Percentiles rank a stretch among this genome's conserved stretches.
Conservation (phyloP, 2,888 invertebrate species). For the Sinhomidia bicolor region DNA sequence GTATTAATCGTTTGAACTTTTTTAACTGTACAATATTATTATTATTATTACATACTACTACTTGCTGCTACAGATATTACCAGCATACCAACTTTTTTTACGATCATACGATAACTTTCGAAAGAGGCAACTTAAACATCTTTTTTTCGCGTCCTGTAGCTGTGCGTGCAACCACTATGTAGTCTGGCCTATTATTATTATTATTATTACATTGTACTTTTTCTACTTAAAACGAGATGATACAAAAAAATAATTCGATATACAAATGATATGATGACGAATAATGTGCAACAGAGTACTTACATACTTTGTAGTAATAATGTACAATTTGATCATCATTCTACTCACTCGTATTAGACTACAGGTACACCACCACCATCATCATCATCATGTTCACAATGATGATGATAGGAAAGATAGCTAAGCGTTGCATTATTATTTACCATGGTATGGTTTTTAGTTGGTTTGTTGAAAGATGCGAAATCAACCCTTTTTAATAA, state of each 20-base stretch:
- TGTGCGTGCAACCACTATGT: background rate
- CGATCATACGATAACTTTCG: background rate
- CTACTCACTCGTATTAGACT: too few species aligned
- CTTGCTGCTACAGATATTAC: too few species aligned
- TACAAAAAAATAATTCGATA: constrained; percentile 9
- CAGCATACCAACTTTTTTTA: too few species aligned
- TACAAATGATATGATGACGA: background rate
- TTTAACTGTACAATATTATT: background rate
- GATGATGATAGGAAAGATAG: background rate
- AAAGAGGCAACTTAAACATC: background rate
- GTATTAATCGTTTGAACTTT: constrained; percentile 1
- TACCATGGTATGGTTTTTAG: background rate
- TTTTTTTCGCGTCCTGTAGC: too few species aligned
- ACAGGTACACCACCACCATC: background rate
- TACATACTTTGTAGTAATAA: too few species aligned
- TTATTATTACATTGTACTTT: background rate
- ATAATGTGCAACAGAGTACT: background rate
- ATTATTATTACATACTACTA: background rate
- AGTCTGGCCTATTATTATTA: too few species aligned
- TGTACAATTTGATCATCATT: too few species aligned
- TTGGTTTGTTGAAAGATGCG: constrained; percentile 20
- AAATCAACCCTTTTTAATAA: constrained; percentile 50
- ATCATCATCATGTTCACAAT: background rate
- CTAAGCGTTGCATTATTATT: too few species aligned
- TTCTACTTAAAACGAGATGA: constrained; percentile 1